Conservation (phyloP, 1,140 invertebrate genomes). For the Drosophila saltans region DNA sequence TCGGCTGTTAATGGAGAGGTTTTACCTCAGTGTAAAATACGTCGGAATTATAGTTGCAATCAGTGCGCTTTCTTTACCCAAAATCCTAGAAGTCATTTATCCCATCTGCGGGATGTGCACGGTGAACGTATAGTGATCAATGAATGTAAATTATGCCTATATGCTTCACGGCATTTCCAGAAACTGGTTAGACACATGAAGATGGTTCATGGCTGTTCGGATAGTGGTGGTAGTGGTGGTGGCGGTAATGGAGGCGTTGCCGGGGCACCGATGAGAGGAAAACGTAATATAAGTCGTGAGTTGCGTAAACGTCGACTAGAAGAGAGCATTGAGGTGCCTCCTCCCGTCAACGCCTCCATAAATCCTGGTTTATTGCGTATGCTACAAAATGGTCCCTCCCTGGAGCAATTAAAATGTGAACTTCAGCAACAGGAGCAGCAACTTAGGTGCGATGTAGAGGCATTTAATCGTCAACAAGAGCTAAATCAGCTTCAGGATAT, state of each 20-base stretch:
- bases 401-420: slow-evolving; percentile 69
- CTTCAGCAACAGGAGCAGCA: slow-evolving; percentile 64
- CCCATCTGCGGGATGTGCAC: slow-evolving; percentile 91
- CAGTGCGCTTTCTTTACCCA: slow-evolving; percentile 91
- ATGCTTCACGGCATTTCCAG: slow-evolving; percentile 93
- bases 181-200: slow-evolving; percentile 92
- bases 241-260: slow-evolving; percentile 39
- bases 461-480: slow-evolving; percentile 63
- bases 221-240: slow-evolving; percentile 42
- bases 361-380: slow-evolving; percentile 2
- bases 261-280: slow-evolving; percentile 41
- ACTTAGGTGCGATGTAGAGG: slow-evolving; percentile 50
- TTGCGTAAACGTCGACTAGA: slow-evolving; percentile 70
- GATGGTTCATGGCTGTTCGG: slow-evolving; percentile 88
- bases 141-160: slow-evolving; percentile 91
- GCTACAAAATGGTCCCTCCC: slow-evolving; percentile 43
- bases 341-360: background rate
- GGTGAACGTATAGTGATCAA: slow-evolving; percentile 90
- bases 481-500: slow-evolving; percentile 56
- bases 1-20: slow-evolving; percentile 82
- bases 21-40: slow-evolving; percentile 90
- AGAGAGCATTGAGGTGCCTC: slow-evolving; percentile 58
- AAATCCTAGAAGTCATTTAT: slow-evolving; percentile 91
- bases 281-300: slow-evolving; percentile 67
- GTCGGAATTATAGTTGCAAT: slow-evolving; percentile 89